phyloP scores from a whole-genome alignment of 2,888 invertebrate genomes.

The Lasius platythorax region DNA sequence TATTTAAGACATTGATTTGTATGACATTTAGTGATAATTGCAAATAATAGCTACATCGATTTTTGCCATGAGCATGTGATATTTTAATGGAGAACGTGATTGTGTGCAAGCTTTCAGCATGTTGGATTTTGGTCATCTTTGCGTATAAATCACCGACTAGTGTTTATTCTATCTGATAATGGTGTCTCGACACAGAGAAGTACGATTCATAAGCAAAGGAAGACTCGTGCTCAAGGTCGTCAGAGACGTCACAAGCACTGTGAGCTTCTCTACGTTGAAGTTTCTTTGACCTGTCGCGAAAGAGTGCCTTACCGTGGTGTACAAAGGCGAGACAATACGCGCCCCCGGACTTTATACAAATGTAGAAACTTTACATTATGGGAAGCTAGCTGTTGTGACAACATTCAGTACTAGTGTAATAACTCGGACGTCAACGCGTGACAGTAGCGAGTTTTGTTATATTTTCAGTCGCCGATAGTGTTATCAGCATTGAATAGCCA shows the following conservation, averaged over 20 bases:
- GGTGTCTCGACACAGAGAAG: neutral
- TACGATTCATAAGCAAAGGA: slow-evolving; percentile 47
- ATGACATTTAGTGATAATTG: neutral
- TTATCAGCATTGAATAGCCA: neutral
- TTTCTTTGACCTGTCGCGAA: slow-evolving; percentile 59
- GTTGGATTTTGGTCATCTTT: slow-evolving; percentile 11
- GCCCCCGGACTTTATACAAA: slow-evolving; percentile 44
- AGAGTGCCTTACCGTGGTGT: slow-evolving; percentile 41
- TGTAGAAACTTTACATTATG: slow-evolving; percentile 44
- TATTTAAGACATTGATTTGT: neutral
- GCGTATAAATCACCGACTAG: slow-evolving; percentile 1
- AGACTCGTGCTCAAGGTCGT: slow-evolving; percentile 55
- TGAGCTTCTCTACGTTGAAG: slow-evolving; percentile 34
- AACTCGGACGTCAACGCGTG: slow-evolving; percentile 32
- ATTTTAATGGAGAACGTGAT: neutral
- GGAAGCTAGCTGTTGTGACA: slow-evolving; percentile 44
- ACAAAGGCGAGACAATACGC: slow-evolving; percentile 35
- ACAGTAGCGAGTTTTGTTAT: slow-evolving; percentile 16
- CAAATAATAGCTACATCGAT: neutral
- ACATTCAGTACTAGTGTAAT: slow-evolving; percentile 37
- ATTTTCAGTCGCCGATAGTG: neutral
- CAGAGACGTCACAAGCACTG: slow-evolving; percentile 54
- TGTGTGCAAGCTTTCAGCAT: neutral
- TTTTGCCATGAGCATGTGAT: neutral
- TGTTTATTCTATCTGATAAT: slow-evolving; percentile 41